These are phyloP conservation scores for Drosophila hydei DNA, from an alignment of 1,140 invertebrate species.

Conservation along the genomic window DNA sequence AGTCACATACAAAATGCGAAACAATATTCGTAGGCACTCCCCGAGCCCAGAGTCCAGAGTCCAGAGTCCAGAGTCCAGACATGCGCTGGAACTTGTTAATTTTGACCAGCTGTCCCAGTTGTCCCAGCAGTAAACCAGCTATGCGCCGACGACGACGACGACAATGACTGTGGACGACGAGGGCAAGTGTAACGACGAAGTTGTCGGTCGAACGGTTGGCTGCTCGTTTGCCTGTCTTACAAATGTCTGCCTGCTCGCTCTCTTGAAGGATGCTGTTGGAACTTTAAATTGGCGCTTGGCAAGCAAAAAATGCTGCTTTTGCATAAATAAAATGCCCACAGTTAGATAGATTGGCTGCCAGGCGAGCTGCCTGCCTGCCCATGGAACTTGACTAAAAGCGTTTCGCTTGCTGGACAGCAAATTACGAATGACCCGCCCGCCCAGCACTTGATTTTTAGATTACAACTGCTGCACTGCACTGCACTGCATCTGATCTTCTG, in stretches of 20 bases:
- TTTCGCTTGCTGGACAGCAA: slow-evolving; percentile 33
- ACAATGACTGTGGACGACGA: slow-evolving; percentile 6
- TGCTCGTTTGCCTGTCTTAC: slow-evolving; percentile 47
- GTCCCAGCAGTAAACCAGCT: slow-evolving; percentile 66
- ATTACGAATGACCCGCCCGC: slow-evolving; percentile 31
- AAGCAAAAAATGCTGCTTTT: slow-evolving; percentile 63
- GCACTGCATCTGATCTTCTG: slow-evolving; percentile 35
- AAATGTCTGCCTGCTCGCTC: slow-evolving; percentile 3
- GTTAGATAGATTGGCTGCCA: slow-evolving; percentile 49
- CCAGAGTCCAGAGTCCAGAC: slow-evolving; percentile 8
- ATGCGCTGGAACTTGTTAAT: slow-evolving; percentile 78
- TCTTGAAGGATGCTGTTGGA: slow-evolving; percentile 26
- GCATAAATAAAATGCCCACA: slow-evolving; percentile 69
- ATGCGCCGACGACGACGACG: slow-evolving; percentile 8
- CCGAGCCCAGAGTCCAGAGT: not conserved
- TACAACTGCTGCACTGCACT: slow-evolving; percentile 35
- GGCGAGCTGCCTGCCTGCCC: slow-evolving; percentile 1
- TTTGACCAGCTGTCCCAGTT: slow-evolving; percentile 76
- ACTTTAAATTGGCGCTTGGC: slow-evolving; percentile 50
- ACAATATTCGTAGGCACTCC: slow-evolving; percentile 25
- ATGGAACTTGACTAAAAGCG: slow-evolving; percentile 34
- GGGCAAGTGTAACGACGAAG: slow-evolving; percentile 25
- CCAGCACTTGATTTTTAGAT: slow-evolving; percentile 45
- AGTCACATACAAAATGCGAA: slow-evolving; percentile 9
- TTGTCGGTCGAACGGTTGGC: slow-evolving; percentile 43